phyloP scores from a whole-genome alignment of 2,113 vertebrate genomes.

The Ictalurus punctatus region DNA sequence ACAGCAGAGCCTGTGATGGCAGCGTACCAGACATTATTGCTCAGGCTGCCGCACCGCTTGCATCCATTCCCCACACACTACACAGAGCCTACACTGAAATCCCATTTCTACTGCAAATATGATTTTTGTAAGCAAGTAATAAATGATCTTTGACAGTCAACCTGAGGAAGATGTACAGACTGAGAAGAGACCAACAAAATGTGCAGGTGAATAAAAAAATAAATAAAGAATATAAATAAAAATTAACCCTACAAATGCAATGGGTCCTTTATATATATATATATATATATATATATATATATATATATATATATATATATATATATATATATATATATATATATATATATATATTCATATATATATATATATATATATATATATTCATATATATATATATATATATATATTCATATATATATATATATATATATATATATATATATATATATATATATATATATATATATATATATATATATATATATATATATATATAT shows the following conservation, averaged over 20 bases:
- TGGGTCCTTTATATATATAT: not conserved
- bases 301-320: too few species aligned
- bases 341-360: too few species aligned
- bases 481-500: too few species aligned
- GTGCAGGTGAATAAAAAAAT: not conserved
- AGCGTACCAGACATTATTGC: constrained; percentile 46
- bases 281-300: too few species aligned
- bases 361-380: too few species aligned
- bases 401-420: too few species aligned
- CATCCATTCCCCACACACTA: constrained; percentile 1
- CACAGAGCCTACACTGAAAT: constrained; percentile 44
- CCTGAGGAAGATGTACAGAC: constrained; percentile 15
- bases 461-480: too few species aligned
- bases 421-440: too few species aligned
- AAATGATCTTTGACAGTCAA: constrained; percentile 29
- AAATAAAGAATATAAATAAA: too few species aligned
- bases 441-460: too few species aligned
- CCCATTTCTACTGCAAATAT: constrained; percentile 51
- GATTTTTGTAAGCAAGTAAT: constrained; percentile 44
- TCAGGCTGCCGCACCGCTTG: constrained; percentile 24
- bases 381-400: too few species aligned
- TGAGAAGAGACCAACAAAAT: constrained; percentile 7
- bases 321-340: too few species aligned
- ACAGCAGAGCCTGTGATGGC: constrained; percentile 52
- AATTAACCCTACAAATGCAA: not conserved